Percentiles rank a stretch among this genome's conserved stretches.
Evolutionary conservation across 1,140 invertebrate genomes (phyloP).

Genomic region (Maconellicoccus hirsutus): DNA sequence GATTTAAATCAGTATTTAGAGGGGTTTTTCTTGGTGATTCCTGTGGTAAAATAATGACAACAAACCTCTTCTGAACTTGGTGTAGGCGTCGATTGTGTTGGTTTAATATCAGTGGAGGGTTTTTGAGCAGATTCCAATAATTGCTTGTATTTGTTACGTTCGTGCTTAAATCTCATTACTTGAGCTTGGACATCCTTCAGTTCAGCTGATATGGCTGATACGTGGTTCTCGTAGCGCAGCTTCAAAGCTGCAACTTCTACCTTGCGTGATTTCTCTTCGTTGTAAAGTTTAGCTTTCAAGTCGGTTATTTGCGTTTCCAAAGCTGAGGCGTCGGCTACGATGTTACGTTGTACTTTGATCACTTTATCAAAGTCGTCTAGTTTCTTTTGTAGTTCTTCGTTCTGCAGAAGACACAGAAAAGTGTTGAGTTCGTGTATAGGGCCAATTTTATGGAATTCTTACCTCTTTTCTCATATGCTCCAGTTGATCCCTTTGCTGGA

Average conservation of each 20-base stretch:
- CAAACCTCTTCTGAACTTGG: not conserved
- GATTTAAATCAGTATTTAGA: constrained; percentile 25
- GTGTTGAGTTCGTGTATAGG: not conserved
- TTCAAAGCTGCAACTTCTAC: constrained; percentile 74
- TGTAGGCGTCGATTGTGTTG: not conserved
- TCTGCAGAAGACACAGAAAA: constrained; percentile 39
- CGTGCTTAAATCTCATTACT: constrained; percentile 64
- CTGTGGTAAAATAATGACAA: not conserved
- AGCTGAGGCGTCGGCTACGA: constrained; percentile 57
- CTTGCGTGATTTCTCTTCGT: constrained; percentile 67
- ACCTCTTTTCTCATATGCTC: constrained; percentile 51
- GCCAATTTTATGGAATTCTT: constrained; percentile 32
- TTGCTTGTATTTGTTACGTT: constrained; percentile 81
- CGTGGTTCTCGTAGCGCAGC: constrained; percentile 75
- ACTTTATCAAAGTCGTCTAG: constrained; percentile 76
- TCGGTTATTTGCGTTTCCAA: constrained; percentile 63
- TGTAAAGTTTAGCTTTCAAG: constrained; percentile 51
- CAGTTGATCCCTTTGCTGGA: constrained; percentile 55
- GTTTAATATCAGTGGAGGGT: constrained; percentile 23
- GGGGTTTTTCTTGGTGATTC: not conserved
- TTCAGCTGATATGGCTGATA: constrained; percentile 74
- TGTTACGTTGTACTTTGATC: constrained; percentile 62
- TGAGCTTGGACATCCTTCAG: constrained; percentile 71
- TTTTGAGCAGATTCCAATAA: constrained; percentile 75
- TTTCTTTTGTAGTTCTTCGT: constrained; percentile 67